Evolutionary conservation across 1,140 invertebrate species (phyloP), one percentile per base, ranked within the genome.

Genomic region (Drosophila bifasciata): DNA sequence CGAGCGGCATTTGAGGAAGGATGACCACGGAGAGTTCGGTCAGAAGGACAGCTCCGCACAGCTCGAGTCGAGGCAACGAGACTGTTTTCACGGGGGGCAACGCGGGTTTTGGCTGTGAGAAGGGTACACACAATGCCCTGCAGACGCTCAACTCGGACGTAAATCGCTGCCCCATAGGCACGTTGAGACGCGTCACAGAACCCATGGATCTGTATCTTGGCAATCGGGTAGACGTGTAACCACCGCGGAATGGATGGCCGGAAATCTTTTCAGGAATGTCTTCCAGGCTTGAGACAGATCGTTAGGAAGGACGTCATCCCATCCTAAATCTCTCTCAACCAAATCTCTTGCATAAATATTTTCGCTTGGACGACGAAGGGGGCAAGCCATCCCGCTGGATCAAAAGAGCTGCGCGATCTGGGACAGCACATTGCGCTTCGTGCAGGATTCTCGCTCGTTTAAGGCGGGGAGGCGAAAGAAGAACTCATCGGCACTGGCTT

Each of bases 211-310:
- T 21, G 1, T 21, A 1, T 3, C 2, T 2, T 1, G 1, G 19
- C 19, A 2, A 3, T 21, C 2, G 1, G 2, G 1, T 3, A 1
- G 3, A 0, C 1, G 0, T 2, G 2, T 0, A 1, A 21, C 19
- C 1, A 21, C 2, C 39, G 39, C 3, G 39, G 39, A 40, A 40
- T 40, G 9, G 6, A 40, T 6, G 23, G 39, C 39, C 39, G n/a
- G 8, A 41, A 15, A 41, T 5, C 40, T 16, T 0, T 16, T 1
- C 1, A 41, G 40, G 3, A 41, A 16, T 0, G 1, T 15, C 5
- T 5, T n/a, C n/a, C 5, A 16, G 7, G 40, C n/a, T 41, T 41
- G 13, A 16, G 40, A 25, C 1, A 41, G 40, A 2, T 41, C 40
- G 15, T 7, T 41, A 6, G 40, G 40, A 5, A 41, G 40, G 6